phyloP scores from a whole-genome alignment of 2,113 vertebrate species.

The Crotalus helleri region DNA sequence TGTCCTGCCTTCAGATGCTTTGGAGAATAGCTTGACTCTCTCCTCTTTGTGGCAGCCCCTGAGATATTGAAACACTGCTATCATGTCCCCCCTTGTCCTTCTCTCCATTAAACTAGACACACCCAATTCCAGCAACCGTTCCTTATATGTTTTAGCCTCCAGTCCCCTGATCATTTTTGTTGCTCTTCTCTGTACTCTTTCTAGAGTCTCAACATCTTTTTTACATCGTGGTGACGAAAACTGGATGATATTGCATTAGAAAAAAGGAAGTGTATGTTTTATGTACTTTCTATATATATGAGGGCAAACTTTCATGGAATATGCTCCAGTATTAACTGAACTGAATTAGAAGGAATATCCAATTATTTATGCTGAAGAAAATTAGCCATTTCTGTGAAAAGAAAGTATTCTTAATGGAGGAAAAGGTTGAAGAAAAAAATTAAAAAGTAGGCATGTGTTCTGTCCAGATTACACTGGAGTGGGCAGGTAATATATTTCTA shows the following conservation, averaged over 20 bases:
- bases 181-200: no score
- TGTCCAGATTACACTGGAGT: not conserved
- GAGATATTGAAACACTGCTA: no score
- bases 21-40: no score
- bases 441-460: not conserved
- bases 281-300: not conserved
- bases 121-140: no score
- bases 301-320: not conserved
- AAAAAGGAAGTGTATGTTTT: not conserved
- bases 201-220: no score
- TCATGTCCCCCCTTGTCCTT: no score
- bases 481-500: not conserved
- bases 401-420: not conserved
- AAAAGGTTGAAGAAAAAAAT: not conserved
- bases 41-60: no score
- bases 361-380: not conserved
- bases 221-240: no score
- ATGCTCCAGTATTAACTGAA: not conserved
- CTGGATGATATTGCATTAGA: not conserved
- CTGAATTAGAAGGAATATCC: not conserved
- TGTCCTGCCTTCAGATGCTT: no score
- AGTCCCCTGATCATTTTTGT: no score
- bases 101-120: no score
- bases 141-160: no score
- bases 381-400: not conserved